These are phyloP conservation scores for Oostethus manadensis DNA, from an alignment of 2,113 vertebrate genomes.

Conservation along the genomic window DNA sequence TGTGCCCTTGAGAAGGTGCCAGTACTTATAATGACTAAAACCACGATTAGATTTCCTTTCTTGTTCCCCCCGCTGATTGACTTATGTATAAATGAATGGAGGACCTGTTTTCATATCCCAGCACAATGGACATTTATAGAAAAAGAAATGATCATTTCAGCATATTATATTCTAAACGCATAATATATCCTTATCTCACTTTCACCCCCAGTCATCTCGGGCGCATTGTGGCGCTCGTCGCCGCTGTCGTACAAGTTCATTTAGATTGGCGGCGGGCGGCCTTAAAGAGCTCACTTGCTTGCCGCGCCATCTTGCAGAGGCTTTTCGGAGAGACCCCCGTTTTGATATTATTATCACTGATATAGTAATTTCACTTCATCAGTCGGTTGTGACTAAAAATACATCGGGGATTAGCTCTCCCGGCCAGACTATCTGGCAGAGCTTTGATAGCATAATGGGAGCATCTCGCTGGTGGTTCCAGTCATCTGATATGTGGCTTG, in stretches of 20 bases:
- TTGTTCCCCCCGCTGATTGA: conserved; percentile 1
- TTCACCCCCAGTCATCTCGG: conserved; percentile 34
- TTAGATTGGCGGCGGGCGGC: conserved; percentile 44
- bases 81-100: conserved; percentile 23
- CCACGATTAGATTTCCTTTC: conserved; percentile 11
- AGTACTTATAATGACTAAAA: conserved; percentile 13
- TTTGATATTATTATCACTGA: conserved; percentile 61
- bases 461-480: conserved; percentile 61
- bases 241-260: conserved; percentile 49
- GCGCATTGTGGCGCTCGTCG: conserved; percentile 42
- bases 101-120: conserved; percentile 26
- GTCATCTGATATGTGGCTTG: conserved; percentile 62
- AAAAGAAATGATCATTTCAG: conserved; percentile 37
- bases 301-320: conserved; percentile 58
- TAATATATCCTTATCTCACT: conserved; percentile 48
- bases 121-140: conserved; percentile 32
- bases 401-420: conserved; percentile 70
- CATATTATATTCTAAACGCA: conserved; percentile 35
- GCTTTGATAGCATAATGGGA: conserved; percentile 72
- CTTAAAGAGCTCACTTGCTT: conserved; percentile 55
- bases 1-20: conserved; percentile 4
- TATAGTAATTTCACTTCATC: conserved; percentile 75
- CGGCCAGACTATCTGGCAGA: conserved; percentile 62
- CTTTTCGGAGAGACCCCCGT: conserved; percentile 54
- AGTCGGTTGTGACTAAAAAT: conserved; percentile 76